Evolutionary conservation across 2,888 invertebrate genomes (phyloP).

Genomic region (Danaus chrysippus): DNA sequence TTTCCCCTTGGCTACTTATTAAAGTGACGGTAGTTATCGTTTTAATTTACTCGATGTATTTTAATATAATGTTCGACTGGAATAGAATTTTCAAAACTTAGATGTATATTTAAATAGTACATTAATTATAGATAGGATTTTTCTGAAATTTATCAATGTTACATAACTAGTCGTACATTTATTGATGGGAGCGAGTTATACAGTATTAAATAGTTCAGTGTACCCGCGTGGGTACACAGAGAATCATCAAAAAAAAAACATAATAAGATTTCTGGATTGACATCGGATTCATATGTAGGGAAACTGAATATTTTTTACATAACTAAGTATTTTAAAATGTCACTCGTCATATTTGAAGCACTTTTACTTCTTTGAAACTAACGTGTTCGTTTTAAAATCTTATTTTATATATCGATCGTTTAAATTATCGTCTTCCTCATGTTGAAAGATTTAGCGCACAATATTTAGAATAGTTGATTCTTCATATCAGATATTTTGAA

Average conservation of each 20-base stretch:
- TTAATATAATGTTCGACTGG: conserved; percentile 30
- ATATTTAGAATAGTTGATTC: conserved; percentile 63
- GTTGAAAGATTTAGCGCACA: conserved; percentile 69
- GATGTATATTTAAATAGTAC: conserved; percentile 42
- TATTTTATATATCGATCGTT: conserved; percentile 46
- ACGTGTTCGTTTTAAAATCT: conserved; percentile 61
- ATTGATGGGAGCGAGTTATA: conserved; percentile 12
- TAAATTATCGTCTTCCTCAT: conserved; percentile 70
- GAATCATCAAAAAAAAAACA: conserved; percentile 22
- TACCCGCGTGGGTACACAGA: conserved; percentile 25
- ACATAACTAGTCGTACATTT: conserved; percentile 60
- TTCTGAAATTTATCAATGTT: conserved; percentile 78
- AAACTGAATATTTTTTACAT: conserved; percentile 71
- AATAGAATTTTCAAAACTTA: conserved; percentile 29
- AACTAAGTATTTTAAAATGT: conserved; percentile 64
- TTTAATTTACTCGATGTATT: conserved; percentile 17
- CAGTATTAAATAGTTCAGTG: conserved; percentile 2
- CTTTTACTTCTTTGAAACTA: conserved; percentile 53
- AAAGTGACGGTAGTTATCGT: not conserved
- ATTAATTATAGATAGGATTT: conserved; percentile 65
- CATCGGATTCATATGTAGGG: conserved; percentile 29
- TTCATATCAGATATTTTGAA: conserved; percentile 70
- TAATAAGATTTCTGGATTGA: conserved; percentile 25
- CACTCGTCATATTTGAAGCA: conserved; percentile 62
- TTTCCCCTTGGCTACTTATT: conserved; percentile 6